Percentiles rank a stretch among this genome's conserved stretches.
These are phyloP conservation scores for Suillia variegata DNA, from an alignment of 2,888 invertebrate genomes.

Conservation along the genomic window DNA sequence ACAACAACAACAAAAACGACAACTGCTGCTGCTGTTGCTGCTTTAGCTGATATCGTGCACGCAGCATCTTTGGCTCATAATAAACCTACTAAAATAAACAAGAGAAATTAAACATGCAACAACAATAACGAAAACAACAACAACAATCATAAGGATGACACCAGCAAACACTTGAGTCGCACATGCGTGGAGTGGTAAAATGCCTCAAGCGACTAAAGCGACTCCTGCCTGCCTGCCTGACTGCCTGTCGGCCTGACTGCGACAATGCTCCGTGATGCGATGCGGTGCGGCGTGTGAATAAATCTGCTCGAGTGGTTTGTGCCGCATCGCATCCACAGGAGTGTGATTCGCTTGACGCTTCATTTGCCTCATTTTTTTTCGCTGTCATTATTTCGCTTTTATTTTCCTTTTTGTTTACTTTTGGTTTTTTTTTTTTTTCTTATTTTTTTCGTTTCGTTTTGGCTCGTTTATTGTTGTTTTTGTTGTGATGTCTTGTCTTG, in stretches of 20 bases:
- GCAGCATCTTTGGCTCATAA: too few relatives aligned
- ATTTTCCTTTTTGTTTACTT: background rate
- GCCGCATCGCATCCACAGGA: background rate
- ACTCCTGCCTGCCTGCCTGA: constrained; percentile 36
- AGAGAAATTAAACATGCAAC: too few relatives aligned
- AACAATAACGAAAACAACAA: too few relatives aligned
- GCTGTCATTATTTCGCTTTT: background rate
- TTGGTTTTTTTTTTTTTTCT: background rate
- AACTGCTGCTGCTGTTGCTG: too few relatives aligned
- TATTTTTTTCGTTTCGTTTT: background rate
- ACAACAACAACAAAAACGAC: too few relatives aligned
- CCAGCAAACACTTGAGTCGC: too few relatives aligned
- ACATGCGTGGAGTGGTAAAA: too few relatives aligned
- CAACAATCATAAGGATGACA: too few relatives aligned
- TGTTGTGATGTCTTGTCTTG: background rate
- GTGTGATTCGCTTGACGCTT: constrained; percentile 2
- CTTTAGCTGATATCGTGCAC: too few relatives aligned
- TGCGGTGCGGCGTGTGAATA: constrained; percentile 11
- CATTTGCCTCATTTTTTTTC: background rate
- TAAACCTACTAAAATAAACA: too few relatives aligned
- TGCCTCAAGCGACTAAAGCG: too few relatives aligned
- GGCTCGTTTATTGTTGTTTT: background rate
- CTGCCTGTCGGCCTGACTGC: background rate
- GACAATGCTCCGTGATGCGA: constrained; percentile 7
- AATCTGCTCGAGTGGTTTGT: background rate